Evolutionary conservation across 2,113 vertebrate genomes (phyloP), one percentile per base, ranked within the genome.

Genomic region (Petromus typicus): DNA sequence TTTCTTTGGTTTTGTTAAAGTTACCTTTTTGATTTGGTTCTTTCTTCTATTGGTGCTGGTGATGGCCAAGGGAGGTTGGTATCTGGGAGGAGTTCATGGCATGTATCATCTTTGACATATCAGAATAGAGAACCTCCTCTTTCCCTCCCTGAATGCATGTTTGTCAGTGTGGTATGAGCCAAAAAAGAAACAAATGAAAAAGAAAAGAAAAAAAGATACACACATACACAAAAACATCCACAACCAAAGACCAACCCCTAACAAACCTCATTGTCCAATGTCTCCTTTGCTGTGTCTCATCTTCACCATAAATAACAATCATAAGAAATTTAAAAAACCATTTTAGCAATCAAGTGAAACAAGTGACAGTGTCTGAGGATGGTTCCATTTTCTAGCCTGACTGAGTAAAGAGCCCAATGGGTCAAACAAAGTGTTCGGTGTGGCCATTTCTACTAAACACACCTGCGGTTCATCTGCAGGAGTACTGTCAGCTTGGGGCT

Each of bases 361-460:
- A 93, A 98, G 89, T 97, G 96, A 97, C 96, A 76, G 89, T 40
- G 66, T 98, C 96, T 94, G 96, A 98, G 97, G 96, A 98, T 97
- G 98, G 97, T 98, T 98, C 98, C 99, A 99, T 99, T 99, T 99
- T 99, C 99, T 99, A 99, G 99, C 99, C 99, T 99, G 98, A 98
- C 98, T 98, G 98, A 98, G 98, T 98, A 96, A 98, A 99, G 99
- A 98, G 98, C 98, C 98, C 78, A 89, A 45, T 48, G 87, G 48
- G 88, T 96, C 94, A 98, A 98, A 97, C 98, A 97, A 98, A 75
- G 94, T 97, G 98, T 98, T 99, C 98, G 98, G 98, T 97, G 98
- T 99, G 98, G 98, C 75, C 75, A n/a, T 23, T 92, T 85, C 88
- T 96, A 37, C 98, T 98, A 90, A 97, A 98, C 96, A 98, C 98